Percentiles rank a stretch among this genome's conserved stretches.
phyloP scores from a whole-genome alignment of 64 coral and sea anemone genomes.

The Actinia equina region DNA sequence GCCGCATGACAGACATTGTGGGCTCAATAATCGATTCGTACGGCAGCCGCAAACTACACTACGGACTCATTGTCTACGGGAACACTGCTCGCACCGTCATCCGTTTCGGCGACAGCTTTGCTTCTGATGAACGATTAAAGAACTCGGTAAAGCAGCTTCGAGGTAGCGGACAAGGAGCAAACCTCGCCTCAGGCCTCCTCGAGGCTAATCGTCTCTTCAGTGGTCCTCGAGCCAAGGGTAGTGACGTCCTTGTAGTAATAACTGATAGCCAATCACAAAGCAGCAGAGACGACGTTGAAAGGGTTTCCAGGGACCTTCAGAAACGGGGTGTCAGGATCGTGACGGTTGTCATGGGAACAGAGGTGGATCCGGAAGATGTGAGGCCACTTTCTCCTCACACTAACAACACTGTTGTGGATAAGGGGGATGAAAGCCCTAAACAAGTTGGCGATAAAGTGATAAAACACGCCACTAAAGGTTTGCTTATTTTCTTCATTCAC shows the following conservation, averaged over 20 bases:
- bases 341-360: slow-evolving; percentile 23
- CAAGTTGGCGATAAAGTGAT: slow-evolving; percentile 47
- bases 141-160: slow-evolving; percentile 30
- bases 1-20: slow-evolving; percentile 59
- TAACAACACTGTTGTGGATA: slow-evolving; percentile 28
- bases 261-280: slow-evolving; percentile 32
- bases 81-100: slow-evolving; percentile 49
- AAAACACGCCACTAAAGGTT: slow-evolving; percentile 39
- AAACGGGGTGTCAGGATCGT: slow-evolving; percentile 7
- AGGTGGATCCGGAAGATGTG: slow-evolving; percentile 36
- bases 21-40: slow-evolving; percentile 72
- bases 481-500: background rate
- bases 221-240: slow-evolving; percentile 18
- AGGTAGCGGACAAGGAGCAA: background rate
- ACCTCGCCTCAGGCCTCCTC: slow-evolving; percentile 26
- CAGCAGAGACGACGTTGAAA: background rate
- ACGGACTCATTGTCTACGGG: slow-evolving; percentile 70
- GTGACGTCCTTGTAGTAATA: slow-evolving; percentile 45
- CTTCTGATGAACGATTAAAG: slow-evolving; percentile 37
- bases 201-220: slow-evolving; percentile 40
- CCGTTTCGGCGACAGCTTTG: slow-evolving; percentile 70
- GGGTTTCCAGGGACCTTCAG: background rate
- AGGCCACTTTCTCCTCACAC: slow-evolving; percentile 20
- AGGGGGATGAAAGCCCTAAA: slow-evolving; percentile 30
- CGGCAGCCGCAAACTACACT: slow-evolving; percentile 56